These are phyloP conservation scores for Virgularia gustaviana DNA, from an alignment of 92 coral and sea anemone genomes.

Conservation along the genomic window DNA sequence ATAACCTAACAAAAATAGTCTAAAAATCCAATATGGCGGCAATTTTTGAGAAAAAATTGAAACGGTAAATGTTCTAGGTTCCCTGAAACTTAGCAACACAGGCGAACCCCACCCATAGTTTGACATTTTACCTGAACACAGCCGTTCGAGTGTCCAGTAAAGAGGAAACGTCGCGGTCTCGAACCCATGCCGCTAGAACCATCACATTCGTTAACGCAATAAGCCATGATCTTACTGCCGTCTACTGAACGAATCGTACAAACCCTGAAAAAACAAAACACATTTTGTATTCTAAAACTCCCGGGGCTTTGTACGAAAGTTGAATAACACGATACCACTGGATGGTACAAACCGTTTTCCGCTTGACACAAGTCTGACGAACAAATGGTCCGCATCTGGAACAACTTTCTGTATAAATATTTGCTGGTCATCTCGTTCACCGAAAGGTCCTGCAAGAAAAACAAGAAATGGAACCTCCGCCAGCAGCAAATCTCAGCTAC, in stretches of 20 bases:
- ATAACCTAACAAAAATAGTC: neutral
- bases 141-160: slow-evolving; percentile 95
- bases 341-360: slow-evolving; percentile 72
- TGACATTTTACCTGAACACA: slow-evolving; percentile 88
- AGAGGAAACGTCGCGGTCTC: slow-evolving; percentile 84
- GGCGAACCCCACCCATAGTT: neutral
- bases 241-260: slow-evolving; percentile 94
- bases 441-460: slow-evolving; percentile 78
- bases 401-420: slow-evolving; percentile 94
- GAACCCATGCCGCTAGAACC: slow-evolving; percentile 97
- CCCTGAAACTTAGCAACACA: neutral
- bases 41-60: too few species aligned
- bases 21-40: too few species aligned
- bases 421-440: slow-evolving; percentile 98
- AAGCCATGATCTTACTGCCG: slow-evolving; percentile 83
- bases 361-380: slow-evolving; percentile 87
- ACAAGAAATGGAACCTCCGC: neutral
- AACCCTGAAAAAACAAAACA: slow-evolving; percentile 46
- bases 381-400: slow-evolving; percentile 90
- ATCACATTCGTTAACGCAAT: slow-evolving; percentile 97
- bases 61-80: too few species aligned
- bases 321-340: neutral
- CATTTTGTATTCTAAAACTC: neutral
- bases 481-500: too few species aligned
- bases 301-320: neutral